Evolutionary conservation across 2,113 vertebrate species (phyloP), one percentile per base, ranked within the genome.

Genomic region (Datnioides undecimradiatus): DNA sequence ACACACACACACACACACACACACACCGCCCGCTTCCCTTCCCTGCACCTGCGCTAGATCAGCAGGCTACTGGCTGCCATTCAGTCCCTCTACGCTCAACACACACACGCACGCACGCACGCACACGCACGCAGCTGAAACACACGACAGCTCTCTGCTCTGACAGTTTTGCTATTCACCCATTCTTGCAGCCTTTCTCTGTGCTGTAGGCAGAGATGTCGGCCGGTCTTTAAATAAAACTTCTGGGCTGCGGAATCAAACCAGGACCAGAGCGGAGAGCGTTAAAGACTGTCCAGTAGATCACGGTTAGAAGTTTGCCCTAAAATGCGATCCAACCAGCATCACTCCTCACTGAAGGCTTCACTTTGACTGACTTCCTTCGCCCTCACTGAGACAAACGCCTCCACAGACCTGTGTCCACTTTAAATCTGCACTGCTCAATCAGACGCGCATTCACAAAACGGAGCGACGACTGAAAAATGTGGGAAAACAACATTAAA

Each of bases 41-140:
- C 86, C 78, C 86, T 97, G 97, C 97, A 98, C 97, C 97, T 98
- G 97, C 97, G 95, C 94, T 96, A 94, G 94, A 96, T 96, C 96
- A 96, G 96, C 95, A 95, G 95, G 95, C 95, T 82, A 81, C 89
- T 89, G 94, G 94, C 95, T 96, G 95, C 96, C 96, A 97, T 97
- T 97, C 96, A 97, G 94, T 95, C 95, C 96, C 95, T 95, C 94
- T 60, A 27, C 27, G 21, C 48, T 40, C 11, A 77, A 19, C 72
- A 52, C 76, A 52, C 80, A 25, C 62, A 51, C 68, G 38, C 52
- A 33, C 72, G 59, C 73, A 11, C 55, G 23, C 63, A 21, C 73
- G 40, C 55, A 64, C 80, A 41, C 73, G 27, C 63, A 41, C 58
- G 2, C 31, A 57, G 31, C 33, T 12, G 11, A n/a, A 59, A 55